Evolutionary conservation across 1,140 invertebrate species (phyloP), one percentile per base, ranked within the genome.

Genomic region (Vanessa atalanta): DNA sequence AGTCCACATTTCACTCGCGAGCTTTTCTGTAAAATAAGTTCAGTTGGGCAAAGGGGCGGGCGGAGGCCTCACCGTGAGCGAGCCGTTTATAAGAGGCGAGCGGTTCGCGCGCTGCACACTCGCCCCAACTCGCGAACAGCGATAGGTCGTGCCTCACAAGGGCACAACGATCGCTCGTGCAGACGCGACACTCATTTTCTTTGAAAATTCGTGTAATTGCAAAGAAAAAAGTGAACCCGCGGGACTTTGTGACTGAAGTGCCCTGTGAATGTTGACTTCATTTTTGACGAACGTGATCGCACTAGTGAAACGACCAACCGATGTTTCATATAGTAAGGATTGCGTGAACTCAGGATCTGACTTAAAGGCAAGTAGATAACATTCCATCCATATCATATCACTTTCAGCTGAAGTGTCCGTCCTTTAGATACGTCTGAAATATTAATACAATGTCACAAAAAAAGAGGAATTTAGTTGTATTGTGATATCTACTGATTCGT

Each of bases 191-290:
- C 75, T 79, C 87, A 84, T 90, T 92, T 91, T 91, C 90, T 92
- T 92, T 92, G 90, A 92, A 88, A 92, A 83, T 92, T 92, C 85
- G 84, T 74, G 85, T 67, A 89, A 90, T 88, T 92, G 88, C 89
- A 91, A 92, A 92, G 89, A 91, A 90, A 88, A 84, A 88, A 91
- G 89, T 90, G 87, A 87, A 71, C 75, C 75, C 82, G 84, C 83
- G 85, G 75, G 77, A 89, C 79, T 75, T 82, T 84, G 90, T 92
- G 89, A 87, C 83, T 81, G 77, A 77, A 87, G 88, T 92, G 90
- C 83, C 73, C 77, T 88, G 89, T 92, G 88, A 84, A 79, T 78
- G 72, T 80, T 80, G 70, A 74, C 73, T 80, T 67, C 61, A 16
- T 53, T 47, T 71, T 63, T 63, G 63, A 57, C 48, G 63, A 85